Base-by-base conservation (phyloP, 1,140 invertebrate genomes). In the Drosophila novamexicana region DNA sequence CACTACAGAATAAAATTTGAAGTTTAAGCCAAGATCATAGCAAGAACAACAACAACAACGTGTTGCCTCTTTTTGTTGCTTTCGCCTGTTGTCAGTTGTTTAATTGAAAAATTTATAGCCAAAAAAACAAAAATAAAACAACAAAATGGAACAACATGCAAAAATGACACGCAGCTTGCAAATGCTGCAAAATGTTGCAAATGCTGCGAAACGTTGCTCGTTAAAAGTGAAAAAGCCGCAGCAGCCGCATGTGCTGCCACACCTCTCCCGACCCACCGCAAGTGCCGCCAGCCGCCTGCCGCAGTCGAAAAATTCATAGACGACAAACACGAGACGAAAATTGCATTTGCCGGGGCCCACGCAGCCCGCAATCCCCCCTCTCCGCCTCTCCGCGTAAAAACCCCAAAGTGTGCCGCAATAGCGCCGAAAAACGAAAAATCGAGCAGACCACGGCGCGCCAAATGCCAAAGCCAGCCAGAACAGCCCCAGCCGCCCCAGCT, bases 201-300 rank as follows among this genome's bases (percentile, higher is more conserved):
- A 64, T 75, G 79, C 65, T 66, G 70, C 67, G 62, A 54, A 42
- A 75, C 54, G 69, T 73, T 77, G 75, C 82, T 78, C 75, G 84
- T 84, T 81, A 89, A 89, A 89, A 89, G 84, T 89, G 84, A 89
- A 89, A 89, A 89, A 89, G 84, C 84, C 84, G 81, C 84, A 89
- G 68, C 73, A 75, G 84, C 84, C 84, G 77, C 84, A 89, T 89
- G 77, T 75, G 85, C 77, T 75, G 85, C 75, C 85, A 66, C 66
- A 75, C 71, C 52, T 14, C 45, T 7, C 56, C 16, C 40, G 37
- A 45, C 34, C 12, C 14, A 6, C 50, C 36, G 22, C 22, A 29
- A 29, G 22, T 29, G 22, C 36, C 44, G n/a, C 52, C 18, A 45
- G 39, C 47, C 71, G 70, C 69, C 63, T 42, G 81, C 76, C 77